Percentiles rank a stretch among this genome's conserved stretches.
Evolutionary conservation across 1,140 invertebrate genomes (phyloP).

Genomic region (Halyomorpha halys): DNA sequence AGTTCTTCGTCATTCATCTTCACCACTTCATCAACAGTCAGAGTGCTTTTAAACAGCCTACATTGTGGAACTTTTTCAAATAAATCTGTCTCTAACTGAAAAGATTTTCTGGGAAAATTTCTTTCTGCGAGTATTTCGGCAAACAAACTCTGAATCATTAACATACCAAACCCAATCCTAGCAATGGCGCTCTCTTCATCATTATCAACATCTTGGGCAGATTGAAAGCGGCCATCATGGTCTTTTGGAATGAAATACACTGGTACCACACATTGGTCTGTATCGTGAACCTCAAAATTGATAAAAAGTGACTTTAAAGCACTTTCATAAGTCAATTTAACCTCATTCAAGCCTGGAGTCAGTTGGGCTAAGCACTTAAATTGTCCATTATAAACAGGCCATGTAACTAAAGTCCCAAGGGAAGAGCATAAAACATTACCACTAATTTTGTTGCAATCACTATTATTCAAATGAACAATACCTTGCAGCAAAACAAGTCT

Average conservation of each 20-base stretch:
- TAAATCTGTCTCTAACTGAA: slow-evolving; percentile 58
- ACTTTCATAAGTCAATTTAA: slow-evolving; percentile 26
- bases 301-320: slow-evolving; percentile 19
- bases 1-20: slow-evolving; percentile 65
- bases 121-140: slow-evolving; percentile 80
- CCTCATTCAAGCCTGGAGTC: slow-evolving; percentile 24
- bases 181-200: slow-evolving; percentile 61
- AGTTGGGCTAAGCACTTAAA: slow-evolving; percentile 31
- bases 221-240: slow-evolving; percentile 71
- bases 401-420: neutral
- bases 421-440: neutral
- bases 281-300: slow-evolving; percentile 24
- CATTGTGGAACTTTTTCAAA: slow-evolving; percentile 45
- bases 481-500: slow-evolving; percentile 28
- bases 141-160: slow-evolving; percentile 73
- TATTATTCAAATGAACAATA: neutral
- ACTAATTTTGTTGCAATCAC: neutral
- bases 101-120: slow-evolving; percentile 67
- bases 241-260: slow-evolving; percentile 63
- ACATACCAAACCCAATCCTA: slow-evolving; percentile 64
- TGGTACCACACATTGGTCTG: slow-evolving; percentile 43
- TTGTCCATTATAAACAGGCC: slow-evolving; percentile 26
- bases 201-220: slow-evolving; percentile 53
- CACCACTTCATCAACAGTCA: slow-evolving; percentile 58
- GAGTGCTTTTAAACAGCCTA: slow-evolving; percentile 55